Evolutionary conservation across 1,140 invertebrate genomes (phyloP).

Genomic region (Dendrolimus kikuchii): DNA sequence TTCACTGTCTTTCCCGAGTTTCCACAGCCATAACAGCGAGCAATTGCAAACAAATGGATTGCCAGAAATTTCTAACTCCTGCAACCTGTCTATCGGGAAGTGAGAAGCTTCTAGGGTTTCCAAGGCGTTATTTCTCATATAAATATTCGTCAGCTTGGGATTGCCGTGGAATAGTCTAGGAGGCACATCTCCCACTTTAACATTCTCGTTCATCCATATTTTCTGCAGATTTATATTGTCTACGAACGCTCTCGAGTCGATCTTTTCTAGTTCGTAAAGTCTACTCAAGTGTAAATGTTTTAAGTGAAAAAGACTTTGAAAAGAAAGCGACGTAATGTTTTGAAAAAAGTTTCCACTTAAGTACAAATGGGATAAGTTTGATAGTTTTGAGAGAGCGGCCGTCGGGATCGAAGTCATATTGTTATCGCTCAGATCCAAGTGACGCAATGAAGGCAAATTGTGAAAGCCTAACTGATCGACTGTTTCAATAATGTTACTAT

Average conservation of each 20-base stretch:
- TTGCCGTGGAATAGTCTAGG: conserved; percentile 83
- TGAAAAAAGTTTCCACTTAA: conserved; percentile 84
- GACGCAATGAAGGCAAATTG: conserved; percentile 77
- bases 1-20: conserved; percentile 75
- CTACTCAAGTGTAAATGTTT: conserved; percentile 80
- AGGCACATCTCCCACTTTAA: conserved; percentile 78
- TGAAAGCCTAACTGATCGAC: conserved; percentile 80
- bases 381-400: conserved; percentile 80
- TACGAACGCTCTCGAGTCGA: conserved; percentile 84
- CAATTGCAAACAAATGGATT: conserved; percentile 92
- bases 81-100: conserved; percentile 83
- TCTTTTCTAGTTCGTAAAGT: conserved; percentile 76
- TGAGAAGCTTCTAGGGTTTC: conserved; percentile 83
- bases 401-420: conserved; percentile 86
- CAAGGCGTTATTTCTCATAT: conserved; percentile 80
- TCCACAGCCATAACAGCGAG: conserved; percentile 89
- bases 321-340: conserved; percentile 80
- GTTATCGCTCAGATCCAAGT: conserved; percentile 86
- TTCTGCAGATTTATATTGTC: conserved; percentile 88
- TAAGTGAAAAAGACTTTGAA: conserved; percentile 85
- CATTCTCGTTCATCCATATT: conserved; percentile 84
- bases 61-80: conserved; percentile 80
- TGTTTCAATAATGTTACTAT: conserved; percentile 81
- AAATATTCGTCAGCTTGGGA: conserved; percentile 81
- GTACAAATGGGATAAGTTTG: conserved; percentile 80